phyloP scores from a whole-genome alignment of 2,797 vertebrate genomes.

The Coccyzus lansbergi region DNA sequence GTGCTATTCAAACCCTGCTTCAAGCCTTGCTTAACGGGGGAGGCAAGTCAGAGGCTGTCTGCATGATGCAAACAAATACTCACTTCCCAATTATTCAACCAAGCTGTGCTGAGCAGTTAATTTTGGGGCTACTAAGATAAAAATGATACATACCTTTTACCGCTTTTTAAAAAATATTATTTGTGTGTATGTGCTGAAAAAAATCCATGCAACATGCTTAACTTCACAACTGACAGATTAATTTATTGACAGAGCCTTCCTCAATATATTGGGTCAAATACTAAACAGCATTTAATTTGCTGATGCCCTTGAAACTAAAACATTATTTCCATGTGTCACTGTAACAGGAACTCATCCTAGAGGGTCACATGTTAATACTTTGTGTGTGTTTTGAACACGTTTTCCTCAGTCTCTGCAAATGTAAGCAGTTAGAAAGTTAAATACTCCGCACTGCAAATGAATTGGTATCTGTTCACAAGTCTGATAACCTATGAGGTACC shows the following conservation, averaged over 20 bases:
- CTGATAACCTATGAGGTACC: constrained; percentile 16
- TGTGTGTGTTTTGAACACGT: background rate
- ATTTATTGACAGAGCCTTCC: background rate
- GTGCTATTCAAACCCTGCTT: background rate
- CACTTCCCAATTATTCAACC: background rate
- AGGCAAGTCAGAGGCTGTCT: background rate
- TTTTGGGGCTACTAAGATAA: background rate
- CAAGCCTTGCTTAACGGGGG: background rate
- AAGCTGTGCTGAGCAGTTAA: background rate
- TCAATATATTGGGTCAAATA: background rate
- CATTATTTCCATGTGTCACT: background rate
- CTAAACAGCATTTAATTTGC: background rate
- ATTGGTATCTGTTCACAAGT: background rate
- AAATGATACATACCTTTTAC: background rate
- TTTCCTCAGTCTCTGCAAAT: background rate
- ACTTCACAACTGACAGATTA: background rate
- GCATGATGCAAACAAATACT: background rate
- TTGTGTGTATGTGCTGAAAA: background rate
- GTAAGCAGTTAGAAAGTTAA: background rate
- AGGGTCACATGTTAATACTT: fast-evolving
- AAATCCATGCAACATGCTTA: background rate
- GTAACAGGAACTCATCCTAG: background rate
- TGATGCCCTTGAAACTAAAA: background rate
- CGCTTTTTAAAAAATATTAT: background rate
- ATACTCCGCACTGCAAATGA: background rate